These are phyloP conservation scores for Channa argus DNA, from an alignment of 2,113 vertebrate genomes.

Conservation along the genomic window DNA sequence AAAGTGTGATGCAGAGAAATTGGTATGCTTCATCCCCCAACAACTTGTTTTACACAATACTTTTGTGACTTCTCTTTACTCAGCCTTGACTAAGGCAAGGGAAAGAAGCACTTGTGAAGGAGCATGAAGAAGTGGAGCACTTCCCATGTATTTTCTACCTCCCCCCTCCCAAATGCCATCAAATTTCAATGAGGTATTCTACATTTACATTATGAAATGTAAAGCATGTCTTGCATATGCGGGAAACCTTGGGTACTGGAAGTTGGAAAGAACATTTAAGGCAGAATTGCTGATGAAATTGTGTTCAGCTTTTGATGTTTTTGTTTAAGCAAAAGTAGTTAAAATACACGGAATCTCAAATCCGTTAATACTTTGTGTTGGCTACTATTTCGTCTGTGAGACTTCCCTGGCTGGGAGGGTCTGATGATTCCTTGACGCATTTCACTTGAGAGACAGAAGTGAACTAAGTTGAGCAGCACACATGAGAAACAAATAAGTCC, in stretches of 20 bases:
- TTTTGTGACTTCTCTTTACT: constrained; percentile 57
- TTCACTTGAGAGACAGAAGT: constrained; percentile 28
- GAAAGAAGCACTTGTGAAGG: constrained; percentile 27
- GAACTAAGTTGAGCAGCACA: constrained; percentile 16
- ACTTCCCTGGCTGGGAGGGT: constrained; percentile 12
- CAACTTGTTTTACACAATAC: constrained; percentile 59
- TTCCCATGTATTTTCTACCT: constrained; percentile 50
- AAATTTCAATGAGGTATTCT: constrained; percentile 36
- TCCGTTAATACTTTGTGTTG: background rate
- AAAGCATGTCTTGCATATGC: constrained; percentile 12
- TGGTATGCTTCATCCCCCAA: constrained; percentile 40
- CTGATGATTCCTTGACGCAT: constrained; percentile 26
- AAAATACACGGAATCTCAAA: too few relatives aligned
- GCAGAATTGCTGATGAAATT: background rate
- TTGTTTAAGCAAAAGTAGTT: too few relatives aligned
- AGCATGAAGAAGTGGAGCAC: constrained; percentile 42
- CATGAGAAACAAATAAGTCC: constrained; percentile 28
- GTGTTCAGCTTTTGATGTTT: too few relatives aligned
- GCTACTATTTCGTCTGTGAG: constrained; percentile 7
- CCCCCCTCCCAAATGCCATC: constrained; percentile 19
- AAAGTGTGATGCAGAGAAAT: constrained; percentile 56
- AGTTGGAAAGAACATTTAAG: background rate
- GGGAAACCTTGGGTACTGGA: background rate
- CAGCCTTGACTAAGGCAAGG: constrained; percentile 41
- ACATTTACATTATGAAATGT: constrained; percentile 23